These are phyloP conservation scores for Maconellicoccus hirsutus DNA, from an alignment of 1,140 invertebrate species.

Conservation along the genomic window DNA sequence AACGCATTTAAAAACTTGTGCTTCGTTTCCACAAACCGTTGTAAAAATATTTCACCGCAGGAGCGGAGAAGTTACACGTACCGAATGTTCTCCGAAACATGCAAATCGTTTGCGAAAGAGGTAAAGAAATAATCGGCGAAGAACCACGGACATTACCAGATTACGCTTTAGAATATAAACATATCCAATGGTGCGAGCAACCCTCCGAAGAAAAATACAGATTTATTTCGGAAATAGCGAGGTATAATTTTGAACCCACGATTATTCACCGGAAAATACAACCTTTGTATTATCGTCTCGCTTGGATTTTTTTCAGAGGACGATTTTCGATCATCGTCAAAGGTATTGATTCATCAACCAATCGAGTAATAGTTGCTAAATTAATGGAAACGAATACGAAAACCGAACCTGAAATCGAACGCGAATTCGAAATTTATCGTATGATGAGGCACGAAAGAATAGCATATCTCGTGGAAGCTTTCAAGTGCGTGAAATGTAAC, in stretches of 20 bases:
- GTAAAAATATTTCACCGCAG: conserved; percentile 31
- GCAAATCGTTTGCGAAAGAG: conserved; percentile 68
- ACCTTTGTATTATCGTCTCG: too few species aligned
- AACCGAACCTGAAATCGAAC: conserved; percentile 49
- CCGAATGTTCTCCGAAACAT: conserved; percentile 69
- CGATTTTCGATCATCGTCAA: conserved; percentile 74
- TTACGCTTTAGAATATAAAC: conserved; percentile 59
- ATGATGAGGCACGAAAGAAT: conserved; percentile 75
- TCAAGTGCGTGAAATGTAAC: conserved; percentile 36
- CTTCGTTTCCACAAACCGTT: too few species aligned
- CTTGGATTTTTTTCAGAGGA: conserved; percentile 47
- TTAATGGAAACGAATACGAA: conserved; percentile 56
- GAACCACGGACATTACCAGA: conserved; percentile 49
- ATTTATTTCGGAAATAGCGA: conserved; percentile 67
- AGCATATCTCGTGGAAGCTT: conserved; percentile 57
- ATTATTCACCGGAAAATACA: not conserved
- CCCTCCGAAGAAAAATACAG: conserved; percentile 59
- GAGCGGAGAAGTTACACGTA: conserved; percentile 53
- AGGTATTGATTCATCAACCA: conserved; percentile 59
- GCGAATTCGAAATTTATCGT: conserved; percentile 71
- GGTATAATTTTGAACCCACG: conserved; percentile 12
- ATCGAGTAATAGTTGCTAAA: conserved; percentile 64
- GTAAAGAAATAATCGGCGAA: conserved; percentile 53
- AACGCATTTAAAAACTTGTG: not conserved
- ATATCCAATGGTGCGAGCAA: conserved; percentile 56